These are phyloP conservation scores for Mustelus asterias DNA, from an alignment of 2,113 vertebrate genomes.

Conservation along the genomic window DNA sequence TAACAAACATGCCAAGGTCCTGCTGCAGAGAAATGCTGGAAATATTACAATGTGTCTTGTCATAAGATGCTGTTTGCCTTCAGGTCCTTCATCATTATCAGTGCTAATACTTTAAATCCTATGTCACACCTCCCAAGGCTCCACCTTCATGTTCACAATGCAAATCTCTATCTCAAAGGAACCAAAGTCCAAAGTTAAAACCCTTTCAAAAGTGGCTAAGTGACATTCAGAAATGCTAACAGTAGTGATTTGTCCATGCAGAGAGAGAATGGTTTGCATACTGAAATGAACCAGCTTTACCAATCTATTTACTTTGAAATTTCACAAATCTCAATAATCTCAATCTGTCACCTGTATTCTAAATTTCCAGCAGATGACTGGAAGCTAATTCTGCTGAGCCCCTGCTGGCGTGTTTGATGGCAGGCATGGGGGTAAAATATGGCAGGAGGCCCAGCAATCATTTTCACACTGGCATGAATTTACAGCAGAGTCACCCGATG, in stretches of 20 bases:
- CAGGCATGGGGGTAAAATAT: no score
- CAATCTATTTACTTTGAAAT: background rate
- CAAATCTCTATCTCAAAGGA: background rate
- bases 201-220: background rate
- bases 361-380: background rate
- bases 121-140: background rate
- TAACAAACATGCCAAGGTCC: background rate
- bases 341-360: background rate
- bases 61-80: background rate
- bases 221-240: background rate
- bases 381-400: background rate
- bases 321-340: background rate
- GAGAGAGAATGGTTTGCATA: background rate
- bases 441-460: no score
- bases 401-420: no score
- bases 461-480: no score
- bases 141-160: background rate
- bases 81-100: background rate
- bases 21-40: background rate
- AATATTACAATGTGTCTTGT: background rate
- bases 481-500: no score
- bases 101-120: background rate
- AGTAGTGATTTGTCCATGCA: background rate
- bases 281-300: background rate
- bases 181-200: background rate